A percentile compares a stretch with the other conserved stretches of the same genome.
Conservation (phyloP, 2,888 invertebrate species). For the Brachyptera risi region DNA sequence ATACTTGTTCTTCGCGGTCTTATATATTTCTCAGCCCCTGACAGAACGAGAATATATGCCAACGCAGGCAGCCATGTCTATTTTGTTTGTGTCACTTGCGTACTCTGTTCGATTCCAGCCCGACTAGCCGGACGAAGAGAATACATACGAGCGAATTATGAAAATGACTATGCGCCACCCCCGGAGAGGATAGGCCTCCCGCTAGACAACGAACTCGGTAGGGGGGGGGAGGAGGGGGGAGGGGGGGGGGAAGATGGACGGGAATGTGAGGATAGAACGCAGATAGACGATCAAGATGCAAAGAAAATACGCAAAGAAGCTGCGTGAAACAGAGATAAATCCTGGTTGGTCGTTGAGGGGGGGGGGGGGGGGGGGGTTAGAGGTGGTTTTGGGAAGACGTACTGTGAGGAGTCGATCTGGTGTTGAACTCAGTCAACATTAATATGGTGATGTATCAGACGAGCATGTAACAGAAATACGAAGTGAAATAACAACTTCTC, state of each 20-base stretch:
- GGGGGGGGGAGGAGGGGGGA: constrained; percentile 11
- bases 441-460: too few species aligned
- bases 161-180: constrained; percentile 46
- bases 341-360: background rate
- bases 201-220: too few species aligned
- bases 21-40: background rate
- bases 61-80: constrained; percentile 21
- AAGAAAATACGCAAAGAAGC: constrained; percentile 16
- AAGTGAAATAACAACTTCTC: too few species aligned
- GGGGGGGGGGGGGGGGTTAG: constrained; percentile 7
- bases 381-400: too few species aligned
- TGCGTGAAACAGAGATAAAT: constrained; percentile 42
- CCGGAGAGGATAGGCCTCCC: constrained; percentile 13
- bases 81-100: constrained; percentile 33
- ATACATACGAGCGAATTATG: constrained; percentile 60
- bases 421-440: too few species aligned
- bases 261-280: constrained; percentile 40
- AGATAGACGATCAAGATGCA: constrained; percentile 4
- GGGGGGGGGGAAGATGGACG: constrained; percentile 30
- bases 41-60: background rate
- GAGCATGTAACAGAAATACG: too few species aligned
- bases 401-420: too few species aligned
- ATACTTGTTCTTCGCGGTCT: background rate
- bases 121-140: constrained; percentile 43
- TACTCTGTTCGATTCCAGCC: constrained; percentile 27